Conservation (phyloP, 2,797 vertebrate species). For the Thaleichthys pacificus region DNA sequence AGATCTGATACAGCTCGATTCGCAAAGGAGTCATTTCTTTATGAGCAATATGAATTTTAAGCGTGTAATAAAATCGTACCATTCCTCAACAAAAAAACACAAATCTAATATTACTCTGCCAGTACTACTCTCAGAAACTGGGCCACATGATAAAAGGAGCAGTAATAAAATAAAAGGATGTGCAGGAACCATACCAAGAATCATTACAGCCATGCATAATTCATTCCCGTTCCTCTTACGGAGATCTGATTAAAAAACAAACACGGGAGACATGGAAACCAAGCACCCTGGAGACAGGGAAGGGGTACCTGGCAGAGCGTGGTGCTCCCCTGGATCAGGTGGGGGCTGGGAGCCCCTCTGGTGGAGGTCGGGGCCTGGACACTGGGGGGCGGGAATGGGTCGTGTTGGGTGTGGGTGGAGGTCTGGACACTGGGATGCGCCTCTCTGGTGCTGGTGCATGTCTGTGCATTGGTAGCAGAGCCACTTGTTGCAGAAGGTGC, state of each 20-base stretch:
- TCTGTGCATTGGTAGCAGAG: constrained; percentile 81
- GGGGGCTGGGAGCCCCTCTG: constrained; percentile 61
- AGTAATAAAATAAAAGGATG: constrained; percentile 53
- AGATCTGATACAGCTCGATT: too few species aligned
- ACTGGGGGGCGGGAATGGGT: constrained; percentile 42
- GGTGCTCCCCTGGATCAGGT: constrained; percentile 52
- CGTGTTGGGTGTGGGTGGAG: constrained; percentile 62
- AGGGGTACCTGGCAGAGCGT: constrained; percentile 11
- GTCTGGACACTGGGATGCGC: constrained; percentile 58
- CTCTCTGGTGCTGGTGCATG: constrained; percentile 75
- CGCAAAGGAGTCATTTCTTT: background rate
- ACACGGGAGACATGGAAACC: constrained; percentile 21
- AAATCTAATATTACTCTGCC: background rate
- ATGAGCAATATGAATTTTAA: too few species aligned
- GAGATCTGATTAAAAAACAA: constrained; percentile 54
- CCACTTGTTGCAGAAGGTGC: constrained; percentile 83
- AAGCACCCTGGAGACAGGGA: constrained; percentile 3
- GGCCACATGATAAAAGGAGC: constrained; percentile 68
- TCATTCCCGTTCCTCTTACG: constrained; percentile 50
- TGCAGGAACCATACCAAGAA: constrained; percentile 60
- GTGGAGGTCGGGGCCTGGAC: constrained; percentile 61
- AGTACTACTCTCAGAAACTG: constrained; percentile 49
- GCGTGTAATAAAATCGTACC: constrained; percentile 26
- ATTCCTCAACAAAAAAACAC: constrained; percentile 49
- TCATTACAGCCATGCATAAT: constrained; percentile 63